Conservation (phyloP, 2,888 invertebrate species). For the Synanthedon tipuliformis region DNA sequence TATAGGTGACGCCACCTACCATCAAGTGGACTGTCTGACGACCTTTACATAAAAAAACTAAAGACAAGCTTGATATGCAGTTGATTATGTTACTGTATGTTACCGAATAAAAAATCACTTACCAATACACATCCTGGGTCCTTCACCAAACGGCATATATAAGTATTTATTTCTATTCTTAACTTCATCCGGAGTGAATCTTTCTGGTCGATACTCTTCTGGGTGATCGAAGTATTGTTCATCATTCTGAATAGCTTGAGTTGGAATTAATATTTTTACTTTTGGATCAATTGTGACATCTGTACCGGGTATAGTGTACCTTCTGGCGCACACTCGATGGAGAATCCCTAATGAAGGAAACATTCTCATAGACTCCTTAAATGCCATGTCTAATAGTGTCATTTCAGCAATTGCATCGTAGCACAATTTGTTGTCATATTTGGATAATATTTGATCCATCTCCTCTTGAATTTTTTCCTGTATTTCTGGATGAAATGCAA, state of each 20-base stretch:
- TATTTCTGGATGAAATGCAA: constrained; percentile 22
- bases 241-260: constrained; percentile 41
- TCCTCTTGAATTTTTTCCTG: constrained; percentile 22
- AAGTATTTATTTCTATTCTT: constrained; percentile 18
- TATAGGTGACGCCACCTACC: no score
- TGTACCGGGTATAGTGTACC: constrained; percentile 12
- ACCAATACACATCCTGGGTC: constrained; percentile 45
- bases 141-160: constrained; percentile 42
- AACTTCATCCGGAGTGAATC: constrained; percentile 21
- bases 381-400: constrained; percentile 10
- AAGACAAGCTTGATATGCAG: no score
- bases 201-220: constrained; percentile 27
- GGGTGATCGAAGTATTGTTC: constrained; percentile 39
- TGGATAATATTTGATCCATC: constrained; percentile 13
- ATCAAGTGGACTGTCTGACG: no score
- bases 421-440: constrained; percentile 8
- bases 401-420: constrained; percentile 10
- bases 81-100: background rate
- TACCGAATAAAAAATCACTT: constrained; percentile 12
- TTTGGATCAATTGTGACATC: constrained; percentile 35
- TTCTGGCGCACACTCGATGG: constrained; percentile 8
- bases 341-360: constrained; percentile 10
- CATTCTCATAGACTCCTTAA: constrained; percentile 15
- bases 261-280: constrained; percentile 35
- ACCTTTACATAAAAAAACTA: no score